Base-by-base conservation (phyloP, 2,888 invertebrate species). In the Phlogophora meticulosa region DNA sequence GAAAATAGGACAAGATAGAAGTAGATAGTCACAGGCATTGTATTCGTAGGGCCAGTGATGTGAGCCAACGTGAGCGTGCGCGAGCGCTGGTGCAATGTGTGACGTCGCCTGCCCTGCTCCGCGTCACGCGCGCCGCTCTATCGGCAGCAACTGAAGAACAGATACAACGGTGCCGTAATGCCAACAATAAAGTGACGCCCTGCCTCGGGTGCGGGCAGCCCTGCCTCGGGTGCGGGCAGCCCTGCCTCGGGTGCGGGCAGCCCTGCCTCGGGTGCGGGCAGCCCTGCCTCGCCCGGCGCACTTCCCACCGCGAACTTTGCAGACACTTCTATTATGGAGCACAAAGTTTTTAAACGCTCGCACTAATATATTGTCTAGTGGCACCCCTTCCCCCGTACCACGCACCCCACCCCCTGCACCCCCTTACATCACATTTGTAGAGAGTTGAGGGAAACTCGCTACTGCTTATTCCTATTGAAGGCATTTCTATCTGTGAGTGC, bases 301-400 rank as follows among this genome's bases (percentile, higher is more conserved):
- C 24, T 38, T 46, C 51, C 22, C 49, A 11, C 51, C 49, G 71
- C 55, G 11, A 69, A 70, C 63, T 63, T 70, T 40, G 24, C 63
- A 52, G 70, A 60, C 55, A 59, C 28, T 59, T 70, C 40, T 46
- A 56, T 59, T 52, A 70, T 28, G 22, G 60, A 55, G 58, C 24
- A 42, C 10, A n/a, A 75, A 73, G 53, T 73, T 69, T 75, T 69
- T 46, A 69, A 73, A 49, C 76, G 58, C 34, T 34, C 51, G 24
- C 32, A 49, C 55, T 38, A 43, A 51, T 38, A 55, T 70, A 73
- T 56, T 45, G 51, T 73, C 20, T 53, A 22, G 45, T 40, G 38
- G 43, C 36, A 42, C 43, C 20, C 24, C 10, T 10, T n/a, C 15
- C 9, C 1, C 20, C n/a, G 0, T 13, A 2, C 10, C 53, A 7